Conservation (phyloP, 2,888 invertebrate species). For the Muscina levida region DNA sequence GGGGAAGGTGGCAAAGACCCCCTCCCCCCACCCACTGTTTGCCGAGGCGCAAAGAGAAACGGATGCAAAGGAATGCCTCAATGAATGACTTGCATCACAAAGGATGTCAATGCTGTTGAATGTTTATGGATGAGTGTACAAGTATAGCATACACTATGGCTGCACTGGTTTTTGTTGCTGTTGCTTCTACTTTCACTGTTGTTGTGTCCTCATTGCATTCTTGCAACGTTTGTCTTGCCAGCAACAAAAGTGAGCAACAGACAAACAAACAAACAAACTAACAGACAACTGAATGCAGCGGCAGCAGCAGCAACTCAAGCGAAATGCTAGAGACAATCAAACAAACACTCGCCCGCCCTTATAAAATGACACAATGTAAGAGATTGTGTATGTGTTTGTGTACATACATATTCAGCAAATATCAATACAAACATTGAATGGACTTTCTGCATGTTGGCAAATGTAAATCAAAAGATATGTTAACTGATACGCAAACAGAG, state of each 20-base stretch:
- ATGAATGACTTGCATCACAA: not conserved
- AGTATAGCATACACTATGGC: not conserved
- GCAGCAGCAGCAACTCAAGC: slow-evolving; percentile 7
- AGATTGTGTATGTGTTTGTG: not conserved
- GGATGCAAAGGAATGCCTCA: too few relatives aligned
- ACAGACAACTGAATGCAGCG: not conserved
- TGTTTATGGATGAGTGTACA: slow-evolving; percentile 30
- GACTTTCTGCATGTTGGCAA: not conserved
- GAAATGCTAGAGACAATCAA: slow-evolving; percentile 1
- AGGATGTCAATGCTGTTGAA: slow-evolving; percentile 23
- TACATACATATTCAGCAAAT: not conserved
- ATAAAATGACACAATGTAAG: not conserved
- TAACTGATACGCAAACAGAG: not conserved
- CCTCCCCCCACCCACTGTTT: too few relatives aligned
- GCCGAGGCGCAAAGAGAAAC: too few relatives aligned
- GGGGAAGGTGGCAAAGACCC: not conserved
- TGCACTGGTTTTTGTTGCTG: slow-evolving; percentile 11
- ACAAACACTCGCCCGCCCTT: not conserved
- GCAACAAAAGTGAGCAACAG: slow-evolving; percentile 27
- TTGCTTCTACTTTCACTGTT: not conserved
- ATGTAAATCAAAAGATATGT: not conserved
- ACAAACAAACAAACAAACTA: slow-evolving; percentile 30
- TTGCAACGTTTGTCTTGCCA: slow-evolving; percentile 21
- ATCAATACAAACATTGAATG: not conserved
- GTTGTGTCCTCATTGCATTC: slow-evolving; percentile 19